Evolutionary conservation across 2,888 invertebrate species (phyloP).

Genomic region (Melieria picta): DNA sequence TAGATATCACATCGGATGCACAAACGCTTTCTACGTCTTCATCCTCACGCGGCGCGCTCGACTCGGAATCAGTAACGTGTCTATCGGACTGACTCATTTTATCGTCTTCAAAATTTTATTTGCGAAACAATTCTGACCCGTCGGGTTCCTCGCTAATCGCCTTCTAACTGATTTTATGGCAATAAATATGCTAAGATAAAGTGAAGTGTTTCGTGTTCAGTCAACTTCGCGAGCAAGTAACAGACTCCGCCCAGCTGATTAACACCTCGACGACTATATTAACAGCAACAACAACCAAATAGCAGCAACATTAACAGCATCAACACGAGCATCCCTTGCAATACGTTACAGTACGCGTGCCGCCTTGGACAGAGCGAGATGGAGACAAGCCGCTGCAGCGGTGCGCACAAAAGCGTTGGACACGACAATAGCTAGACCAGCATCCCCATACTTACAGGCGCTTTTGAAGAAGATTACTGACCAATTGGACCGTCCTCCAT

Average conservation of each 20-base stretch:
- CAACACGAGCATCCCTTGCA: no score
- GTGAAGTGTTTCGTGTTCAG: background rate
- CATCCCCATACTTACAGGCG: no score
- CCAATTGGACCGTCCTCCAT: no score
- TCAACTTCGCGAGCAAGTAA: constrained; percentile 8
- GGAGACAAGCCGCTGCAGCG: no score
- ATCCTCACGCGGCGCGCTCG: constrained; percentile 17
- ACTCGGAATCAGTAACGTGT: constrained; percentile 4
- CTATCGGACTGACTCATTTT: constrained; percentile 5
- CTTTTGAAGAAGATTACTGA: no score
- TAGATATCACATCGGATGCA: constrained; percentile 47
- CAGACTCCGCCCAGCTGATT: constrained; percentile 54
- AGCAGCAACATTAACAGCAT: no score
- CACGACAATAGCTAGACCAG: no score
- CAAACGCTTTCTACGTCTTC: constrained; percentile 43
- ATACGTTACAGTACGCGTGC: no score
- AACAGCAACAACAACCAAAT: no score
- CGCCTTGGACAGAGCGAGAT: no score
- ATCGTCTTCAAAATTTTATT: constrained; percentile 11
- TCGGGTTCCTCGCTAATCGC: constrained; percentile 22
- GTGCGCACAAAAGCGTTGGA: no score
- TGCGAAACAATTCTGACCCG: background rate
- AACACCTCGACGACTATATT: constrained; percentile 36
- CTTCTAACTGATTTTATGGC: constrained; percentile 27
- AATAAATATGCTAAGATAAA: constrained; percentile 23